Conservation (phyloP, 2,113 vertebrate genomes). For the Erythrolamprus reginae region DNA sequence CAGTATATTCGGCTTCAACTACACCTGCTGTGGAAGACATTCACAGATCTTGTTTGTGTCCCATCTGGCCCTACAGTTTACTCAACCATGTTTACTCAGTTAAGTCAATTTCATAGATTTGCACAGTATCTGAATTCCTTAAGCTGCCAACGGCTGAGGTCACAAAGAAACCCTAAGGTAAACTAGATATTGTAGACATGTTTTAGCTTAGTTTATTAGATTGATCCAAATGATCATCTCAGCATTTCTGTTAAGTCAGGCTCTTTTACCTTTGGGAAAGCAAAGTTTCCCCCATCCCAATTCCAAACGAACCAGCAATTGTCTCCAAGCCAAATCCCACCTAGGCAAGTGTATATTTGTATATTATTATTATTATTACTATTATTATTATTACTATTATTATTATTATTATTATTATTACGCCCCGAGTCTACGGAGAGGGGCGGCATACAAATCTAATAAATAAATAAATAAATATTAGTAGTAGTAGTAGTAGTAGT, state of each 20-base stretch:
- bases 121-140: not conserved
- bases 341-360: not conserved
- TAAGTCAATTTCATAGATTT: not conserved
- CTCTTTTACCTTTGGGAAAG: not conserved
- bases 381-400: no score
- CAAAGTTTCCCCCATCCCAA: not conserved
- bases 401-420: no score
- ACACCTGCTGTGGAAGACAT: not conserved
- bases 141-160: not conserved
- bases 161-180: not conserved
- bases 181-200: not conserved
- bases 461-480: no score
- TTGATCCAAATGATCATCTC: not conserved
- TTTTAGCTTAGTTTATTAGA: not conserved
- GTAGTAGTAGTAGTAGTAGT: no score
- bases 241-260: not conserved
- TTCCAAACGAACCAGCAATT: not conserved
- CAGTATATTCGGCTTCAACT: not conserved
- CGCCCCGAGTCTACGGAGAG: no score
- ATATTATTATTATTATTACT: no score
- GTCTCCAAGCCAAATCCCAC: not conserved
- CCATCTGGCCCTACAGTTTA: no score
- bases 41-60: not conserved
- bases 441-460: no score
- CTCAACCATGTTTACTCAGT: not conserved